Evolutionary conservation across 2,797 vertebrate species (phyloP).

Genomic region (Enteromius treurensis): DNA sequence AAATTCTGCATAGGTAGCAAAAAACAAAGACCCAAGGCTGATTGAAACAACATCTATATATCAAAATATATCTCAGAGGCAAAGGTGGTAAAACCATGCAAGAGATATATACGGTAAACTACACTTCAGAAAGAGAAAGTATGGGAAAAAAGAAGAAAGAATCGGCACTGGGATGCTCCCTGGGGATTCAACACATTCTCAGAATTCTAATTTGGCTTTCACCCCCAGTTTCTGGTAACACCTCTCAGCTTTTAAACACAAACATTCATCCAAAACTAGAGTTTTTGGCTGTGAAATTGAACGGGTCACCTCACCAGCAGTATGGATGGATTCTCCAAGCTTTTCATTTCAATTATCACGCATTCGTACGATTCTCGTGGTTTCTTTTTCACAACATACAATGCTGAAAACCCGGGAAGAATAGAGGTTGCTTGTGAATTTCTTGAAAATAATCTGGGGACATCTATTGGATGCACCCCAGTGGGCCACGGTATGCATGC

Average conservation of each 20-base stretch:
- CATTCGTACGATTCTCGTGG: slow-evolving; percentile 56
- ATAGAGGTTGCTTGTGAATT: background rate
- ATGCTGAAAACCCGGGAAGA: slow-evolving; percentile 12
- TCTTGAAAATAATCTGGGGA: slow-evolving; percentile 23
- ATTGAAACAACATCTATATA: slow-evolving; percentile 25
- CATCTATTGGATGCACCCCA: slow-evolving; percentile 2
- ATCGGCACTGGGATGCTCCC: slow-evolving; percentile 6
- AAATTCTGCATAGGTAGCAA: background rate
- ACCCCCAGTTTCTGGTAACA: slow-evolving; percentile 6
- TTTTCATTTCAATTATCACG: slow-evolving; percentile 68
- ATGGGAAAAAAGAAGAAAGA: slow-evolving; percentile 9
- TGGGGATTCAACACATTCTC: slow-evolving; percentile 13
- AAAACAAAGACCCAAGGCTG: slow-evolving; percentile 11
- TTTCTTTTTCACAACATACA: slow-evolving; percentile 29
- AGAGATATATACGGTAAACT: slow-evolving; percentile 18
- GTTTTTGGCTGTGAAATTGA: background rate
- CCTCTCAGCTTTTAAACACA: slow-evolving; percentile 9
- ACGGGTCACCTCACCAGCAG: background rate
- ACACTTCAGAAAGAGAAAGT: slow-evolving; percentile 38
- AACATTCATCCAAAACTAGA: background rate
- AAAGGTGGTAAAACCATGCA: background rate
- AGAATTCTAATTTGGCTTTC: slow-evolving; percentile 36
- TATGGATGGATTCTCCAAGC: background rate
- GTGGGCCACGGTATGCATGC: background rate
- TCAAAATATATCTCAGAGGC: slow-evolving; percentile 20